Base-by-base conservation (phyloP, 1,140 invertebrate species). In the Vanessa atalanta region DNA sequence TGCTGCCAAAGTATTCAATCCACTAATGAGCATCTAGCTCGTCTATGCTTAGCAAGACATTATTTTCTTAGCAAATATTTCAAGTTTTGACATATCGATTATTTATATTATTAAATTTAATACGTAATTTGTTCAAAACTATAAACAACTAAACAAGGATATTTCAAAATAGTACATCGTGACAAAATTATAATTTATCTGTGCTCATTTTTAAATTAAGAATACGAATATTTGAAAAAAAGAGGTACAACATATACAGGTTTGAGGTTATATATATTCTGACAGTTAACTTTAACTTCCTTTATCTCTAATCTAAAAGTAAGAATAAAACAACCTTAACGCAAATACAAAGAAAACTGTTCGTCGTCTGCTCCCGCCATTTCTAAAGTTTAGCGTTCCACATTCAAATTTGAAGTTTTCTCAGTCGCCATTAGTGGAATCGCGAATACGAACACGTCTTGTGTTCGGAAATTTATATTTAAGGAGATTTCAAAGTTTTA, bases 381-480 rank as follows among this genome's bases (percentile, higher is more conserved):
- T 83, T 85, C 74, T 83, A 80, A 88, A 88, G 80, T 88, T 86
- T 83, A 80, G 75, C 81, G 83, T 86, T 85, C 83, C 79, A 87
- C 82, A 85, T 88, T 88, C 82, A 86, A 88, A 88, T 86, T 85
- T 84, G 77, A 87, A 88, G 78, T 88, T 84, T 84, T 81, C 78
- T 77, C 65, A 79, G 72, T 75, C 82, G 78, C 83, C 80, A 79
- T 82, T 82, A 80, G 79, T 77, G 72, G 80, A 82, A 80, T 80
- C 77, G 73, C 77, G 79, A 81, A 82, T 72, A 71, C 74, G 79
- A 80, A 79, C 78, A 78, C 78, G 73, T 74, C 78, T 83, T 83
- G 72, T 79, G 81, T 85, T 85, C 78, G 70, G 73, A 83, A 85
- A 82, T 82, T 82, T 64, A 71, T 72, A 71, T 53, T 72, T 65